These are phyloP conservation scores for Scaptomyza tumidula DNA, from an alignment of 2,888 invertebrate species.

Conservation along the genomic window DNA sequence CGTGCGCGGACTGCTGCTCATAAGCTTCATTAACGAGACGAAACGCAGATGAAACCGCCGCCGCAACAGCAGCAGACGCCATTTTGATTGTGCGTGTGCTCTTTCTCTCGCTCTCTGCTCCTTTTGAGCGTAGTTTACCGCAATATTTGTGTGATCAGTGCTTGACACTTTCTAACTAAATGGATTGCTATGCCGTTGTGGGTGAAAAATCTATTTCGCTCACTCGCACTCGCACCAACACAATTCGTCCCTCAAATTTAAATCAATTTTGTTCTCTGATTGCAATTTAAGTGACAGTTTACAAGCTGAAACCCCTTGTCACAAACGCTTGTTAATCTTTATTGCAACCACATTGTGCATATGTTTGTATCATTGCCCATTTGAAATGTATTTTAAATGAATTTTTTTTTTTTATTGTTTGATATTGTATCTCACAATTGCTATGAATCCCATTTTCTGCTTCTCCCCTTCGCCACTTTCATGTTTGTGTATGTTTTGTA, in stretches of 20 bases:
- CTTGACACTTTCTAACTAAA: slow-evolving; percentile 30
- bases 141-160: slow-evolving; percentile 17
- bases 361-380: slow-evolving; percentile 33
- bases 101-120: slow-evolving; percentile 1
- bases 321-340: slow-evolving; percentile 49
- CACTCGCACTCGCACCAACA: background rate
- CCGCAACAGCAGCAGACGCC: slow-evolving; percentile 50
- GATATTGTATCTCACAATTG: slow-evolving; percentile 41
- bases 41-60: slow-evolving; percentile 16
- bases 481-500: slow-evolving; percentile 13
- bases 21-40: slow-evolving; percentile 75
- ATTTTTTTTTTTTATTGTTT: slow-evolving; percentile 44
- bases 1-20: slow-evolving; percentile 70
- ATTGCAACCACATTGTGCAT: slow-evolving; percentile 58
- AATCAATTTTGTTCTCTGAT: slow-evolving; percentile 71
- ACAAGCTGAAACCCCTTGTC: slow-evolving; percentile 41
- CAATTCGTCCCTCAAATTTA: slow-evolving; percentile 49
- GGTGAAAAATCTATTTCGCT: slow-evolving; percentile 4
- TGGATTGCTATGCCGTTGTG: background rate
- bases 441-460: slow-evolving; percentile 10
- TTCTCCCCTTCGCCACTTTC: slow-evolving; percentile 1
- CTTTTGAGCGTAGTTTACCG: slow-evolving; percentile 18
- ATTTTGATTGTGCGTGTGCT: slow-evolving; percentile 44
- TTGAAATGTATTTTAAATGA: slow-evolving; percentile 4
- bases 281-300: slow-evolving; percentile 73